phyloP scores from a whole-genome alignment of 2,113 vertebrate species.

The Nycticryphes semicollaris region DNA sequence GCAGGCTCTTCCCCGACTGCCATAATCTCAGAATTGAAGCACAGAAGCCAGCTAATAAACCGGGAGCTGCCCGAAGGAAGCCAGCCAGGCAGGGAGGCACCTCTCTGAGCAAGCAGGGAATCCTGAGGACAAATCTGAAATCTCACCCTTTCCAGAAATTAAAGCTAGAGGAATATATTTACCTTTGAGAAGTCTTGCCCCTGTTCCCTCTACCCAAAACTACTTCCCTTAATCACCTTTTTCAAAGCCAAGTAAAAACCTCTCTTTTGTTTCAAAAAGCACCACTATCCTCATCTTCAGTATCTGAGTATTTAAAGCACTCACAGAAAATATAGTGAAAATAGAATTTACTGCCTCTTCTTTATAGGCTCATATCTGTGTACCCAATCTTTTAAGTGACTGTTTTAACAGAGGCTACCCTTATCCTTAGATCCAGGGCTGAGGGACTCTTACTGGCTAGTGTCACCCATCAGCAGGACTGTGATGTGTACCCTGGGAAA shows the following conservation, averaged over 20 bases:
- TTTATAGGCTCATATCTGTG: background rate
- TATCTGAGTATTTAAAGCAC: background rate
- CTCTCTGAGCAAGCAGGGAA: background rate
- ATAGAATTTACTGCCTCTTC: background rate
- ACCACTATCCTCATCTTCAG: background rate
- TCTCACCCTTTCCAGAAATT: background rate
- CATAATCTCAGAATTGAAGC: background rate
- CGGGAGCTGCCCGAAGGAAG: background rate
- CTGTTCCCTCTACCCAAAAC: background rate
- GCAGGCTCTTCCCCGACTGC: background rate
- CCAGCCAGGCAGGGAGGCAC: background rate
- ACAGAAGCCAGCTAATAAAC: background rate
- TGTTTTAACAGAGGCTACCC: background rate
- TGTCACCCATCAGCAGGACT: background rate
- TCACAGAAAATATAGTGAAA: background rate
- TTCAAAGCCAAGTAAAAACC: background rate
- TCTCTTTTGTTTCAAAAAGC: background rate
- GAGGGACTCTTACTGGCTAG: background rate
- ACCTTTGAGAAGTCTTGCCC: background rate
- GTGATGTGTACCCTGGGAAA: background rate
- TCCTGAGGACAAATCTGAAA: background rate
- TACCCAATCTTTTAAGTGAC: background rate
- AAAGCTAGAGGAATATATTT: background rate
- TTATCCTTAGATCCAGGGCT: background rate
- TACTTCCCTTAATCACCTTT: background rate